Conservation (phyloP, 2,888 invertebrate genomes). For the Lapara coniferarum region DNA sequence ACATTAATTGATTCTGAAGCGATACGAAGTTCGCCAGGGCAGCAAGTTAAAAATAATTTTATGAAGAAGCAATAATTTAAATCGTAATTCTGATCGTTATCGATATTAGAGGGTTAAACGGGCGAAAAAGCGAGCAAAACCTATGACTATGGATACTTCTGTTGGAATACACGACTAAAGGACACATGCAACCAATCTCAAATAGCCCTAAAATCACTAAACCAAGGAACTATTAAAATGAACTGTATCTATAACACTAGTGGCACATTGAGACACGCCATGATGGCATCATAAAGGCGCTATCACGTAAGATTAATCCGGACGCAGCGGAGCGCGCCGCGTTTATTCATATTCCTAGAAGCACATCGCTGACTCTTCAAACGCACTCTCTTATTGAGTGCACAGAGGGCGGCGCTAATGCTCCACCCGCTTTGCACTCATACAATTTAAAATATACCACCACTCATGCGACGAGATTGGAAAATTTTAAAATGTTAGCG, state of each 20-base stretch:
- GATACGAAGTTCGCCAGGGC: no score
- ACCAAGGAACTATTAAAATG: no score
- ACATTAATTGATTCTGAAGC: no score
- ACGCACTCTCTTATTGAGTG: conserved; percentile 49
- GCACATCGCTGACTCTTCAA: conserved; percentile 31
- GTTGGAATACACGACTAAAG: no score
- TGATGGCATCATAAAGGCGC: conserved; percentile 28
- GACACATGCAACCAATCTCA: no score
- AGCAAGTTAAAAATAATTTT: no score
- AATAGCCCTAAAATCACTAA: neutral
- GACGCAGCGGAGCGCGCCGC: conserved; percentile 41
- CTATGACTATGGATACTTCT: neutral
- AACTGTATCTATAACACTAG: neutral
- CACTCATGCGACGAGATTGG: neutral
- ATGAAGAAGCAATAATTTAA: no score
- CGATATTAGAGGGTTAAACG: no score
- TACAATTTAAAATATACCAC: conserved; percentile 45
- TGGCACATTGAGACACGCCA: neutral
- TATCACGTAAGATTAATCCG: conserved; percentile 46
- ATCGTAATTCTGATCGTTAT: no score
- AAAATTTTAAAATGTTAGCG: neutral
- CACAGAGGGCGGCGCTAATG: no score
- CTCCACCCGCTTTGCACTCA: conserved; percentile 37
- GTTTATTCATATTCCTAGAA: conserved; percentile 45
- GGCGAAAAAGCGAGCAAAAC: no score